These are phyloP conservation scores for Drosophila kuntzei DNA, from an alignment of 2,888 invertebrate species.

Conservation along the genomic window DNA sequence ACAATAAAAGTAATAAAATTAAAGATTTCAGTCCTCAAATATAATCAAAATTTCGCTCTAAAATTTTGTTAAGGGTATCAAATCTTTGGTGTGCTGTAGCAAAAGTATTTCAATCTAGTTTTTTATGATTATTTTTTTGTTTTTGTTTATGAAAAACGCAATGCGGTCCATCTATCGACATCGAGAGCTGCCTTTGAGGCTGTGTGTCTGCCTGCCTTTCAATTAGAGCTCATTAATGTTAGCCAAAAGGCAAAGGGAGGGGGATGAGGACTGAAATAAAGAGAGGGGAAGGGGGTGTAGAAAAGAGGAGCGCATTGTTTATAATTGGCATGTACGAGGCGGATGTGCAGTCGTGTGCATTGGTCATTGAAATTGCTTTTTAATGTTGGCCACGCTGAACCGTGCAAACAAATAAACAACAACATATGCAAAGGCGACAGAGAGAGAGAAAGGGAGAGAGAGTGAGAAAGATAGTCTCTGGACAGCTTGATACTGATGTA, in stretches of 20 bases:
- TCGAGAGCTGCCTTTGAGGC: slow-evolving; percentile 50
- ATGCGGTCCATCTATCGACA: slow-evolving; percentile 45
- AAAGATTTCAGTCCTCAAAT: too few relatives aligned
- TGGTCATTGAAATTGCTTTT: slow-evolving; percentile 74
- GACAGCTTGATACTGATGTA: slow-evolving; percentile 25
- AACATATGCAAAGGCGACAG: slow-evolving; percentile 16
- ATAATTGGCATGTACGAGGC: slow-evolving; percentile 57
- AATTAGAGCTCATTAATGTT: slow-evolving; percentile 74
- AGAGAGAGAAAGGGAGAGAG: background rate
- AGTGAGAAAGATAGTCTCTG: slow-evolving; percentile 1
- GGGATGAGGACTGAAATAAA: background rate
- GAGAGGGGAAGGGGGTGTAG: background rate
- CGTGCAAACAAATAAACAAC: slow-evolving; percentile 60
- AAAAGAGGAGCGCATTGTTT: slow-evolving; percentile 56
- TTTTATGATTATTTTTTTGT: slow-evolving; percentile 21
- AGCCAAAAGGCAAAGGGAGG: background rate
- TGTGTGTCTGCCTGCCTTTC: slow-evolving; percentile 48
- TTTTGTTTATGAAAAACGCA: slow-evolving; percentile 62
- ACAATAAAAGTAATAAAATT: too few relatives aligned
- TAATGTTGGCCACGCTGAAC: slow-evolving; percentile 55
- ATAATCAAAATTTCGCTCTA: too few relatives aligned
- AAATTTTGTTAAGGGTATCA: too few relatives aligned
- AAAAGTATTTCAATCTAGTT: background rate
- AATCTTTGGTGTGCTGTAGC: background rate
- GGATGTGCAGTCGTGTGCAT: slow-evolving; percentile 71